Conservation (phyloP, 2,797 vertebrate genomes). For the Xenentodon cancila region DNA sequence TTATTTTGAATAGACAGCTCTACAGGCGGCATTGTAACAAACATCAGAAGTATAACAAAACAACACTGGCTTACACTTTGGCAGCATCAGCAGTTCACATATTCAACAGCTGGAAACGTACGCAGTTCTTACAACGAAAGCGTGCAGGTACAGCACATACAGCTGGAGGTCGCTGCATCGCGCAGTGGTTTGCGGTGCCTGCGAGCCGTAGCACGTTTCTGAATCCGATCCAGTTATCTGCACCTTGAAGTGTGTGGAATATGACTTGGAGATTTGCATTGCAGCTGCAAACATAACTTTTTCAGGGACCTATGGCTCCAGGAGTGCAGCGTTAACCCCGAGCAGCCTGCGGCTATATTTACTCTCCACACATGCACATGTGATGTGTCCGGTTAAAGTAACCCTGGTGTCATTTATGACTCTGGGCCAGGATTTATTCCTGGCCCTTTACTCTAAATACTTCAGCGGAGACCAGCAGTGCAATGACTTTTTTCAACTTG, state of each 20-base stretch:
- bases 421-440: constrained; percentile 18
- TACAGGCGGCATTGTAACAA: constrained; percentile 33
- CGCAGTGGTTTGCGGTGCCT: no score
- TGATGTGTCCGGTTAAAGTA: constrained; percentile 4
- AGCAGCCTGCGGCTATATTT: constrained; percentile 35
- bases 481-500: constrained; percentile 19
- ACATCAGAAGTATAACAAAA: constrained; percentile 29
- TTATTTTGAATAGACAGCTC: constrained; percentile 48
- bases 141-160: constrained; percentile 29
- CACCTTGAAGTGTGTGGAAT: neutral
- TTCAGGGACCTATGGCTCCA: neutral
- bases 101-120: constrained; percentile 13
- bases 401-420: constrained; percentile 19
- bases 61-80: constrained; percentile 41
- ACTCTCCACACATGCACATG: constrained; percentile 22
- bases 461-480: constrained; percentile 12
- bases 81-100: constrained; percentile 26
- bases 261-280: constrained; percentile 25
- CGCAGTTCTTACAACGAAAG: constrained; percentile 21
- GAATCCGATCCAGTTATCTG: constrained; percentile 1
- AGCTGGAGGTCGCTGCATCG: constrained; percentile 9
- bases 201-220: no score
- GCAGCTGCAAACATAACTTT: neutral
- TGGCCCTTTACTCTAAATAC: constrained; percentile 30
- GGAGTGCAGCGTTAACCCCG: neutral